Percentiles rank a stretch among this genome's conserved stretches.
phyloP scores from a whole-genome alignment of 1,140 invertebrate genomes.

The Leptopilina boulardi region DNA sequence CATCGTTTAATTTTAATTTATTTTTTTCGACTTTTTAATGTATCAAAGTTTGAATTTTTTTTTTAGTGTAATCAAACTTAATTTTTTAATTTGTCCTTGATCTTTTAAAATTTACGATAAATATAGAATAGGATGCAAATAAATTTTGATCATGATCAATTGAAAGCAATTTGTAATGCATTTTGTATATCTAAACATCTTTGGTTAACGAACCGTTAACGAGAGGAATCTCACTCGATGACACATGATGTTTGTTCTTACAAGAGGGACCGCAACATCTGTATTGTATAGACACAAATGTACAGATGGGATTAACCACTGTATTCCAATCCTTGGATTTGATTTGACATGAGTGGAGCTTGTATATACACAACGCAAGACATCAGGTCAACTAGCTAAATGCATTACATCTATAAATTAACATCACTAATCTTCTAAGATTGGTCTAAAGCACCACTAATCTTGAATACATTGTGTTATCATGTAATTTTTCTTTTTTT shows the following conservation, averaged over 20 bases:
- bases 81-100: too few species aligned
- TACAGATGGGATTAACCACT: neutral
- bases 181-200: constrained; percentile 3
- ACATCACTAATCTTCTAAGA: constrained; percentile 2
- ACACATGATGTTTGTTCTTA: constrained; percentile 8
- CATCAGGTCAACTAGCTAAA: too few species aligned
- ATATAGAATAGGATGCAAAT: too few species aligned
- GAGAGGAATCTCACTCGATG: neutral
- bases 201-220: neutral
- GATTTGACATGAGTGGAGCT: neutral
- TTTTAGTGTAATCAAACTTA: too few species aligned
- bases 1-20: too few species aligned
- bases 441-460: too few species aligned
- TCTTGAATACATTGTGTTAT: neutral
- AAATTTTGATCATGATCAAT: neutral
- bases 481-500: too few species aligned
- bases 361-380: neutral
- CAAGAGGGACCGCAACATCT: constrained; percentile 4
- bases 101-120: too few species aligned
- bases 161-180: too few species aligned
- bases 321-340: neutral
- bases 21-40: too few species aligned
- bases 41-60: too few species aligned
- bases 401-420: neutral
- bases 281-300: constrained; percentile 3